Percentiles rank a stretch among this genome's conserved stretches.
Evolutionary conservation across 2,888 invertebrate genomes (phyloP).

Genomic region (Agriopis aurantiaria): DNA sequence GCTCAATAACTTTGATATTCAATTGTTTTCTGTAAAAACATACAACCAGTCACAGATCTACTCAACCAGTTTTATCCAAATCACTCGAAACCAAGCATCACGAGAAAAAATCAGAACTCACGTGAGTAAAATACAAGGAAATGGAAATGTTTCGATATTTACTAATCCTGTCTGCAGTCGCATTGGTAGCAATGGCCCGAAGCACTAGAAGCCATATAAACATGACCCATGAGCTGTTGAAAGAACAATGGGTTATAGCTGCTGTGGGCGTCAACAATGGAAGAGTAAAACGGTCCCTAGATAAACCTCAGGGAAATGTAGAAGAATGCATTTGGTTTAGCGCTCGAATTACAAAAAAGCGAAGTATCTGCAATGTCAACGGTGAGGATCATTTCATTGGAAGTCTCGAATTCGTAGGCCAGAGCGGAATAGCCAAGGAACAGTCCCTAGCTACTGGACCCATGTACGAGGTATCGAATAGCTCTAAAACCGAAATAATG

Average conservation of each 20-base stretch:
- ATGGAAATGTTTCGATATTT: slow-evolving; percentile 1
- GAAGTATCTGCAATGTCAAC: slow-evolving; percentile 3
- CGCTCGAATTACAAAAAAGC: neutral
- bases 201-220: neutral
- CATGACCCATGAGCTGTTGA: neutral
- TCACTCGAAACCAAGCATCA: too few species aligned
- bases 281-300: neutral
- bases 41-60: too few species aligned
- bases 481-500: neutral
- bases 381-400: neutral
- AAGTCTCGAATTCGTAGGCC: neutral
- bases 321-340: slow-evolving; percentile 5
- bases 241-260: neutral
- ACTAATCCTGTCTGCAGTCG: neutral
- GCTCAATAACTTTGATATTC: too few species aligned
- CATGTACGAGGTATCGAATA: neutral
- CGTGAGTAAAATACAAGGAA: neutral
- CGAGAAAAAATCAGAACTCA: too few species aligned
- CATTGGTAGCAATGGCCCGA: neutral
- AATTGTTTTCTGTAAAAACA: too few species aligned
- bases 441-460: neutral
- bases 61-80: too few species aligned
- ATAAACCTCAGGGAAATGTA: neutral
- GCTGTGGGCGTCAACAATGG: neutral
- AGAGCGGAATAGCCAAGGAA: neutral